These are phyloP conservation scores for Zonitis immaculata DNA, from an alignment of 2,888 invertebrate genomes.

Conservation along the genomic window DNA sequence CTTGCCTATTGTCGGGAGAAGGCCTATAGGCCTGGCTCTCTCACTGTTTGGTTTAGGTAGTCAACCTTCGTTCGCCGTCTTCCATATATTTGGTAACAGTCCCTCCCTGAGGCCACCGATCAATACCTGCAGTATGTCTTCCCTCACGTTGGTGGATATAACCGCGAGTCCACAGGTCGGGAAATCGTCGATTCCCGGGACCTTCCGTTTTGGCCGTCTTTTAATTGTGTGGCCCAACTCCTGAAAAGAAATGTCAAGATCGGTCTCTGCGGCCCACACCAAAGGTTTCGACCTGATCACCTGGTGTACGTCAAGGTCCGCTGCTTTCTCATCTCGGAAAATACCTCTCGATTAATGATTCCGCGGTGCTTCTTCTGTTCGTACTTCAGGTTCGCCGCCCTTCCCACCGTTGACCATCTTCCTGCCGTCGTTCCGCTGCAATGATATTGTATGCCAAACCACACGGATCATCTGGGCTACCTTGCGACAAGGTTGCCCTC, in stretches of 20 bases:
- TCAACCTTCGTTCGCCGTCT: slow-evolving; percentile 21
- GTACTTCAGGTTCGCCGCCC: background rate
- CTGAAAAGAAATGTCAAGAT: background rate
- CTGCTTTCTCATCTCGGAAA: background rate
- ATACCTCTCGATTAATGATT: background rate
- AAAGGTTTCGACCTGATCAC: background rate
- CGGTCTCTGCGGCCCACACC: no score
- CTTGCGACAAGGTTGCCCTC: background rate
- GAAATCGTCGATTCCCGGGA: slow-evolving; percentile 15
- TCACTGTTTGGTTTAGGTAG: slow-evolving; percentile 24
- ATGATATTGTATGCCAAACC: background rate
- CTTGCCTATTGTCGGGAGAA: slow-evolving; percentile 29
- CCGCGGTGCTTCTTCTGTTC: background rate
- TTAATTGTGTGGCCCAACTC: no score
- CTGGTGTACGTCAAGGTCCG: background rate
- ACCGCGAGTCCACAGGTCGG: slow-evolving; percentile 10
- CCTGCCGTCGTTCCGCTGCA: no score
- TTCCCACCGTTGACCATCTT: background rate
- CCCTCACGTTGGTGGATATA: slow-evolving; percentile 1
- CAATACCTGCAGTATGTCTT: slow-evolving; percentile 10
- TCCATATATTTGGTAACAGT: slow-evolving; percentile 21
- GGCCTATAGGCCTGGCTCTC: slow-evolving; percentile 27
- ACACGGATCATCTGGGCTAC: slow-evolving; percentile 7
- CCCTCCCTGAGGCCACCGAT: slow-evolving; percentile 21
- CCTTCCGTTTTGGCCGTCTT: slow-evolving; percentile 12